These are phyloP conservation scores for Benitochromis conjunctus DNA, from an alignment of 2,113 vertebrate species.

Conservation along the genomic window DNA sequence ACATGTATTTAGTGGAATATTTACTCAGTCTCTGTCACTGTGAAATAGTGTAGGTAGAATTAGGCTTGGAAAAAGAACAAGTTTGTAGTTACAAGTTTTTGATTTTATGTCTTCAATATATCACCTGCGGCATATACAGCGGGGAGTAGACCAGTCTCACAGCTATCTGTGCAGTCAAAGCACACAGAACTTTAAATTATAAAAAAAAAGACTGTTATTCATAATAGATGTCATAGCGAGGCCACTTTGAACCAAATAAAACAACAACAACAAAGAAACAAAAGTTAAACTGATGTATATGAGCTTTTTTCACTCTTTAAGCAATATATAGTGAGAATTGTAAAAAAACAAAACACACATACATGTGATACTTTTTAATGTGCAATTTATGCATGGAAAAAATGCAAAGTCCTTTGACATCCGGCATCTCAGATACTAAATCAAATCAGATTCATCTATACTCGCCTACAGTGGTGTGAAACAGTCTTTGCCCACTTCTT, in stretches of 20 bases:
- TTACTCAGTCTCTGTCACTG: slow-evolving; percentile 48
- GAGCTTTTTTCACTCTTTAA: background rate
- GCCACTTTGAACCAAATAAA: background rate
- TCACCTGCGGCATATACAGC: background rate
- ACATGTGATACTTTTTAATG: background rate
- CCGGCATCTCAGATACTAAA: background rate
- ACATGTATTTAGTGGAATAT: slow-evolving; percentile 47
- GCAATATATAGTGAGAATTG: background rate
- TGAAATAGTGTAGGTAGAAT: slow-evolving; percentile 32
- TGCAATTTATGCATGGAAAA: background rate
- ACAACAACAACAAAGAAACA: background rate
- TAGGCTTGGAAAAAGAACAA: slow-evolving; percentile 7
- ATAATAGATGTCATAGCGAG: background rate
- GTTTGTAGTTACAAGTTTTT: background rate
- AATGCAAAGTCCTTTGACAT: background rate
- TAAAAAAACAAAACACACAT: background rate
- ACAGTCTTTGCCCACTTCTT: background rate
- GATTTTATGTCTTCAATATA: background rate
- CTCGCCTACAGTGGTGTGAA: background rate
- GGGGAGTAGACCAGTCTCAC: background rate
- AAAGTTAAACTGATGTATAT: background rate
- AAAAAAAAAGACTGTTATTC: background rate
- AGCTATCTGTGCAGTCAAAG: background rate
- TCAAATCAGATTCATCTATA: background rate
- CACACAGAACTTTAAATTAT: background rate